A percentile compares a stretch with the other conserved stretches of the same genome.
phyloP scores from a whole-genome alignment of 2,888 invertebrate genomes.

The Branchellion lobata region DNA sequence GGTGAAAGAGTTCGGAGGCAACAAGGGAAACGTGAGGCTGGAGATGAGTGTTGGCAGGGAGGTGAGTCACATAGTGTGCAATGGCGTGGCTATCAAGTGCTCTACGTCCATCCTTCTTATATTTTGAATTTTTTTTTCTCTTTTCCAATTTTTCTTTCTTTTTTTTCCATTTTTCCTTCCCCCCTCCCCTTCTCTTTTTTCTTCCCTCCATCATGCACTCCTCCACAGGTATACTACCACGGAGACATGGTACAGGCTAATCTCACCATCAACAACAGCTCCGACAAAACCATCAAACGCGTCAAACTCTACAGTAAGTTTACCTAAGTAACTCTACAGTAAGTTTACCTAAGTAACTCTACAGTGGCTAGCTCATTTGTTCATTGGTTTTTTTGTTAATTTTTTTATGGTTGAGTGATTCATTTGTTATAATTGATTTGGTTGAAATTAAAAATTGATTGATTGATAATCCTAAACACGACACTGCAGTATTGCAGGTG shows the following conservation, averaged over 20 bases:
- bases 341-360: conserved; percentile 66
- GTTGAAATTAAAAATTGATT: background rate
- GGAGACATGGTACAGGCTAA: conserved; percentile 93
- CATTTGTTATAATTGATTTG: background rate
- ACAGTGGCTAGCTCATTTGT: conserved; percentile 62
- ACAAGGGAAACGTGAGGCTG: conserved; percentile 26
- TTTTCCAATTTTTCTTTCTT: background rate
- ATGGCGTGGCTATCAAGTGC: conserved; percentile 7
- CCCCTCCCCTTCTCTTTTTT: too few species aligned
- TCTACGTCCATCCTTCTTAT: background rate
- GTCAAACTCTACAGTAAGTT: conserved; percentile 76
- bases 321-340: conserved; percentile 69
- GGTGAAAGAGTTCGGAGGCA: conserved; percentile 28
- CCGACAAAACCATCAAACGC: conserved; percentile 95
- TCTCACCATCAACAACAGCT: conserved; percentile 98
- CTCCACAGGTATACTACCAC: conserved; percentile 76
- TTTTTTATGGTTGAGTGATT: background rate
- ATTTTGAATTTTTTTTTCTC: too few species aligned
- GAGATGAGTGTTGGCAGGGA: conserved; percentile 19
- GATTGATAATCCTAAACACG: background rate
- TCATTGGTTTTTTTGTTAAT: background rate
- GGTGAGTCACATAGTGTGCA: background rate
- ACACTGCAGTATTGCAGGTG: conserved; percentile 9
- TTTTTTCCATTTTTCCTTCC: background rate
- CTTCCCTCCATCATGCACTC: too few species aligned